phyloP scores from a whole-genome alignment of 2,113 vertebrate species.

The Limnothrissa miodon region DNA sequence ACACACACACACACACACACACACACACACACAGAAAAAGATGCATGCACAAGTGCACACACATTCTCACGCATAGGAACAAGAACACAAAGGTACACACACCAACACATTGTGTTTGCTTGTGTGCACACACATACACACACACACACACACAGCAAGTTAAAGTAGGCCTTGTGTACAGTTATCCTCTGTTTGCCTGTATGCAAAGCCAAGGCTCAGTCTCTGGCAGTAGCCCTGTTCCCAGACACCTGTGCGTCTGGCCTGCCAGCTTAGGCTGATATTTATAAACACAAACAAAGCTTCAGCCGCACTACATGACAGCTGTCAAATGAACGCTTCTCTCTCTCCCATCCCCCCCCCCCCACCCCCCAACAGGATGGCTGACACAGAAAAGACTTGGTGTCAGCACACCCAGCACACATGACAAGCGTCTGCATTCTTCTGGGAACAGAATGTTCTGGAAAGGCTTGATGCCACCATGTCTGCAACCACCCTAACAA shows the following conservation, averaged over 20 bases:
- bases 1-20: slow-evolving; percentile 22
- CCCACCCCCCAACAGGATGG: too few relatives aligned
- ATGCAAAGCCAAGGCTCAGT: slow-evolving; percentile 13
- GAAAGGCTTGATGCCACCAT: background rate
- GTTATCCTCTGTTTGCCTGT: background rate
- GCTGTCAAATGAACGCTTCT: slow-evolving; percentile 11
- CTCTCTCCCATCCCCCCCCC: too few relatives aligned
- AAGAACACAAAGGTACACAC: background rate
- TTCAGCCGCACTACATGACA: background rate
- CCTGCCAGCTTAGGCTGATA: slow-evolving; percentile 6
- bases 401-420: background rate
- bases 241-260: slow-evolving; percentile 11
- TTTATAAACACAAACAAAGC: slow-evolving; percentile 12
- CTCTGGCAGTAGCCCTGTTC: background rate
- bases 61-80: background rate
- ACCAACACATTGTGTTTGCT: background rate
- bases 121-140: background rate
- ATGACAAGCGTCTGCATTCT: background rate
- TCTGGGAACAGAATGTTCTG: slow-evolving; percentile 8
- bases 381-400: background rate
- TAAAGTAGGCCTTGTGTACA: slow-evolving; percentile 1
- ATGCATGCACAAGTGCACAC: background rate
- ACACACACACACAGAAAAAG: background rate
- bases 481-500: background rate
- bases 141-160: background rate